Base-by-base conservation (phyloP, 2,888 invertebrate genomes). In the Suillia variegata region DNA sequence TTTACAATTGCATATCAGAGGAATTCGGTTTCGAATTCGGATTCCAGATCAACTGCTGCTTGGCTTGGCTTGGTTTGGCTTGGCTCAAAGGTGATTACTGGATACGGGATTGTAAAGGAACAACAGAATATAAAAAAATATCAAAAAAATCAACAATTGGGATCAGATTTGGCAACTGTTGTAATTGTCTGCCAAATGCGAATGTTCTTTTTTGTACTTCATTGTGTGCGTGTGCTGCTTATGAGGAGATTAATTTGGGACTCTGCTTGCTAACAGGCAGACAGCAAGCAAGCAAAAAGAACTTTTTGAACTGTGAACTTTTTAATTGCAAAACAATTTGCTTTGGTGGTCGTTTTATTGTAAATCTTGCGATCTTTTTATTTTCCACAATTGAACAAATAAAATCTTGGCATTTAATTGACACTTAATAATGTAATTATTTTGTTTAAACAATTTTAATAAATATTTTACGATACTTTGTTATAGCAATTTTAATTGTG, bases 241-340 rank as follows among this genome's bases (percentile, higher is more conserved):
- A 15, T 52, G 57, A 45, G 20, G 49, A 22, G 51, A 60, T 56
- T 54, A 58, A 2, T 42, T 52, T 34, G 26, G 34, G 47, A n/a
- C 38, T 42, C n/a, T 4, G 45, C 17, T 5, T 6, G 45, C 31
- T 5, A 20, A n/a, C n/a, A n/a, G n/a, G n/a, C n/a, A n/a, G n/a
- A n/a, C n/a, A n/a, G n/a, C n/a, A n/a, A n/a, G n/a, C n/a, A n/a
- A n/a, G n/a, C n/a, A n/a, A n/a, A n/a, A 20, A n/a, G 26, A 38
- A 31, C 34, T 48, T 42, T 48, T 17, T 55, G 48, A 60, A 61
- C 61, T 63, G 62, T 66, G 64, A 59, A 65, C 58, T 56, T 48
- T 45, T 62, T 61, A 70, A 69, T 73, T 70, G 72, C 67, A 66
- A 68, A 64, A 72, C 72, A 74, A 75, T 75, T 75, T 73, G 72